Evolutionary conservation across 1,140 invertebrate species (phyloP).

Genomic region (Laodelphax striatellus): DNA sequence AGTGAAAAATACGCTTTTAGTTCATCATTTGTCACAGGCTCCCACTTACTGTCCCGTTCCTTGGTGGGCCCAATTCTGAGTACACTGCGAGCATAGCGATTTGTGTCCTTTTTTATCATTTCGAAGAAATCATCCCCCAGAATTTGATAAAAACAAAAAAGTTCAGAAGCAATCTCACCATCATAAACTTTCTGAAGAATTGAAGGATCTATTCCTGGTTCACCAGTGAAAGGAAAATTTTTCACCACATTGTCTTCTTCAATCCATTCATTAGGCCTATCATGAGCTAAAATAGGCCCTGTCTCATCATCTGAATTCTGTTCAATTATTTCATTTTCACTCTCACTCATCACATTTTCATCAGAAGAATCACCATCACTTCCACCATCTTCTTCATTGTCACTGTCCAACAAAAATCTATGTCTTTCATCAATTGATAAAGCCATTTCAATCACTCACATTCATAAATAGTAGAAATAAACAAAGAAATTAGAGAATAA

Average conservation of each 20-base stretch:
- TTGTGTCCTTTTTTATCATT: conserved; percentile 4
- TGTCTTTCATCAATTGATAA: too few species aligned
- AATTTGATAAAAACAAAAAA: neutral
- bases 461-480: too few species aligned
- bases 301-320: too few species aligned
- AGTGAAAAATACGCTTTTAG: neutral
- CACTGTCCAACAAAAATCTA: too few species aligned
- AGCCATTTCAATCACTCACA: too few species aligned
- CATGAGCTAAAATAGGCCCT: too few species aligned
- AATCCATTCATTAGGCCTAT: neutral
- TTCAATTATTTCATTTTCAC: too few species aligned
- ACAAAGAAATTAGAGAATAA: too few species aligned
- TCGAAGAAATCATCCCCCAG: neutral
- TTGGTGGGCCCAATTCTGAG: neutral
- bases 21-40: neutral
- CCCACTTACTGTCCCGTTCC: neutral
- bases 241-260: neutral
- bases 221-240: neutral
- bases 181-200: neutral
- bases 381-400: too few species aligned
- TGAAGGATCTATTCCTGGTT: neutral
- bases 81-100: neutral
- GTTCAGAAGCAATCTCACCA: neutral
- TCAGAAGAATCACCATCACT: too few species aligned
- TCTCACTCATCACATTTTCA: too few species aligned